Conservation (phyloP, 2,113 vertebrate species). For the Neodon shergylaensis region DNA sequence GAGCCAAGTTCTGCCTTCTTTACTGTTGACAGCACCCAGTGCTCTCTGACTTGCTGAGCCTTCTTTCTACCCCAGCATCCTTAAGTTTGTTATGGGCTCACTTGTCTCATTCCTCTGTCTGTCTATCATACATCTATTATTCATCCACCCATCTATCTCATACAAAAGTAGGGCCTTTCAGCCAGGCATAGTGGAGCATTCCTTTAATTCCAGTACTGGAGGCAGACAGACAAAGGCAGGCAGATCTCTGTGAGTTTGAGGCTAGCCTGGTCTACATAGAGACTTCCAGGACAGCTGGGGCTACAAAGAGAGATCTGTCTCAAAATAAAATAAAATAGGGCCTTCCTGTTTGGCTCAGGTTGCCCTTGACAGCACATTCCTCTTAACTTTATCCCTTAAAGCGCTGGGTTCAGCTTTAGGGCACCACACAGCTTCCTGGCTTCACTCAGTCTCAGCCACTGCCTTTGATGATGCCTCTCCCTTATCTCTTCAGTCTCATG, state of each 20-base stretch:
- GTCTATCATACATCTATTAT: background rate
- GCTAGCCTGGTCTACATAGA: background rate
- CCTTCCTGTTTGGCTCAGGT: background rate
- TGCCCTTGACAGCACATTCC: background rate
- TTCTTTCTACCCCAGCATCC: background rate
- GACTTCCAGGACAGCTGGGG: background rate
- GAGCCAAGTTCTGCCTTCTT: background rate
- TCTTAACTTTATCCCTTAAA: background rate
- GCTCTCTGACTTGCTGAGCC: background rate
- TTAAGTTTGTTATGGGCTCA: background rate
- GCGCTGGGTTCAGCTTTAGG: background rate
- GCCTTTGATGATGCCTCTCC: background rate
- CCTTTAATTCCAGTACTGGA: background rate
- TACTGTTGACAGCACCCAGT: background rate
- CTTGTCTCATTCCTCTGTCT: background rate
- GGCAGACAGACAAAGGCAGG: background rate
- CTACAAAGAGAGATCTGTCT: background rate
- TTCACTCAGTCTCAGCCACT: background rate
- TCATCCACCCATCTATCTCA: background rate
- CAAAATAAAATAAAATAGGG: background rate
- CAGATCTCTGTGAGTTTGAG: background rate
- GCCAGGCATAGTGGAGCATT: background rate
- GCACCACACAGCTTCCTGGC: background rate
- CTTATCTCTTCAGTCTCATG: background rate
- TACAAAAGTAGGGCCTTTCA: background rate